A percentile compares a stretch with the other conserved stretches of the same genome.
phyloP scores from a whole-genome alignment of 2,888 invertebrate species.

The Agriopis aurantiaria region DNA sequence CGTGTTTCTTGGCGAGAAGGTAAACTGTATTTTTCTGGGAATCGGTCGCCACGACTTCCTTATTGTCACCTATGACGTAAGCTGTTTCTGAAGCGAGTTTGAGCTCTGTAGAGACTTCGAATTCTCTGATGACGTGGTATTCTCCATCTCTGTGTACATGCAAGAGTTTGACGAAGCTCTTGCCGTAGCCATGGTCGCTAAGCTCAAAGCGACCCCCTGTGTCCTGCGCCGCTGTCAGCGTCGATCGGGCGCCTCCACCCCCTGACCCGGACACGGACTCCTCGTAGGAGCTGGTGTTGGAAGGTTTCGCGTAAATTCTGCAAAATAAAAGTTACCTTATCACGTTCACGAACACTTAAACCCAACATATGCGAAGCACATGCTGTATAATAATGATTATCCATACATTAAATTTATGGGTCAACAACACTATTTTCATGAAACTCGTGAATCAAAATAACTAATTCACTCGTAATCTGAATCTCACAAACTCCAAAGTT shows the following conservation, averaged over 20 bases:
- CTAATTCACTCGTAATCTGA: conserved; percentile 14
- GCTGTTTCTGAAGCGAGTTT: conserved; percentile 90
- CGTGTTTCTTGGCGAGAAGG: conserved; percentile 91
- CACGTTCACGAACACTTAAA: conserved; percentile 10
- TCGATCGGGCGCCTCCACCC: conserved; percentile 47
- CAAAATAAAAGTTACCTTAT: conserved; percentile 41
- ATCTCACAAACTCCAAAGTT: neutral
- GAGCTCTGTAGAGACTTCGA: conserved; percentile 90
- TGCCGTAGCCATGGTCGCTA: conserved; percentile 90
- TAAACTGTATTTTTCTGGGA: conserved; percentile 94
- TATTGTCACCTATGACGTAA: conserved; percentile 91
- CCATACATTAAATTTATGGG: conserved; percentile 9
- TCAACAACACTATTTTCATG: conserved; percentile 20
- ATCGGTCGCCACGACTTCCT: conserved; percentile 93
- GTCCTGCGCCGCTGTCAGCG: conserved; percentile 74
- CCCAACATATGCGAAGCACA: neutral
- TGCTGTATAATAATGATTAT: neutral
- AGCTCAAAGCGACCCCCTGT: conserved; percentile 86
- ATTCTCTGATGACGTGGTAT: conserved; percentile 90
- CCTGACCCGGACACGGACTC: conserved; percentile 39
- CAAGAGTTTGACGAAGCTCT: conserved; percentile 90
- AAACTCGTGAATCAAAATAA: conserved; percentile 10
- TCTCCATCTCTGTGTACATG: conserved; percentile 89
- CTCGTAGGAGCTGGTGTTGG: conserved; percentile 73
- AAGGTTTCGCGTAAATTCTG: conserved; percentile 83